These are phyloP conservation scores for Rhea pennata DNA, from an alignment of 2,113 vertebrate species.

Conservation along the genomic window DNA sequence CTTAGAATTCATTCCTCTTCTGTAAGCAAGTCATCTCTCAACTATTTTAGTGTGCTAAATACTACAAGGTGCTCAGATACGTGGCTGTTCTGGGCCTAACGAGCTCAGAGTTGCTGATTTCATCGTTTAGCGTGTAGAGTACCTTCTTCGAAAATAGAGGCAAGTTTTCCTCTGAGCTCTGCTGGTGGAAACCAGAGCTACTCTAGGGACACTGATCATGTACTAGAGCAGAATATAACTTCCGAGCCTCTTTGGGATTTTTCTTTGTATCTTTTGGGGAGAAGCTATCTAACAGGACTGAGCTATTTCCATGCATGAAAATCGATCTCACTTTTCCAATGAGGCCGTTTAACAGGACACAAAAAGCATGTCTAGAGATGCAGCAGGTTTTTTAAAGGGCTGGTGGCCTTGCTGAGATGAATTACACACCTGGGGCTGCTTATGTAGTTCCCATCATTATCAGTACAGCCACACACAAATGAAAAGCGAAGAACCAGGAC, in stretches of 20 bases:
- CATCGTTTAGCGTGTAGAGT: neutral
- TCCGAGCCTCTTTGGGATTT: neutral
- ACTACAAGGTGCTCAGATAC: neutral
- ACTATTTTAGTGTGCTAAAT: neutral
- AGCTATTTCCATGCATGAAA: neutral
- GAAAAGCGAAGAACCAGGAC: neutral
- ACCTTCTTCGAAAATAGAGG: neutral
- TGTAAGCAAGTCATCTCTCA: neutral
- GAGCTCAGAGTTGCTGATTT: neutral
- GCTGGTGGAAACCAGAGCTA: neutral
- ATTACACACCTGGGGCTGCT: neutral
- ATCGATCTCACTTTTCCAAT: neutral
- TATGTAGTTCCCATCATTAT: neutral
- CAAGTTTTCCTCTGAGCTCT: neutral
- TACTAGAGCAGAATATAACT: neutral
- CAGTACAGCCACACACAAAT: neutral
- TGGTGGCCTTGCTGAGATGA: neutral
- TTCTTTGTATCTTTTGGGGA: neutral
- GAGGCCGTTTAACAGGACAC: neutral
- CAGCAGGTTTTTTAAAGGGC: neutral
- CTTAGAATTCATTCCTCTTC: neutral
- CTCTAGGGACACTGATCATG: accelerated
- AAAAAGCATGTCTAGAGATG: neutral
- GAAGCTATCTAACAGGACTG: neutral
- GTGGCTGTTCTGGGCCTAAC: neutral